Percentiles rank a stretch among this genome's conserved stretches.
phyloP scores from a whole-genome alignment of 2,113 vertebrate genomes.

The cattle (Bos taurus) region DNA sequence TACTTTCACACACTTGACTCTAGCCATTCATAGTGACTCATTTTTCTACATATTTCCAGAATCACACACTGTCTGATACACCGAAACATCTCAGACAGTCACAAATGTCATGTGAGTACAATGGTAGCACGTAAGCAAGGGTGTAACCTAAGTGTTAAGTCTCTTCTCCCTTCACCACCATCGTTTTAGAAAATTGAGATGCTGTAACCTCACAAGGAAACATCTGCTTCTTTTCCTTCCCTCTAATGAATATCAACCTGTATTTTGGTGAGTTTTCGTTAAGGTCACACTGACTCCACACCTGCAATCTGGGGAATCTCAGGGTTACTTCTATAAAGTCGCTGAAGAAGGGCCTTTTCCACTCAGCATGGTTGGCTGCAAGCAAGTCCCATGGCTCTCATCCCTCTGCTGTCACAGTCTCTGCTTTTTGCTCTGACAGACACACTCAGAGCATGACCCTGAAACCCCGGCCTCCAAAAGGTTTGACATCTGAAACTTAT shows the following conservation, averaged over 20 bases:
- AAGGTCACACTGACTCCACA: background rate
- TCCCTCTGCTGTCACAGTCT: background rate
- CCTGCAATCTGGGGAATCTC: background rate
- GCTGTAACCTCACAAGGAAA: background rate
- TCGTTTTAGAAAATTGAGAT: background rate
- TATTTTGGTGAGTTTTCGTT: background rate
- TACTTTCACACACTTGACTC: accelerated
- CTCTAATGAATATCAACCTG: background rate
- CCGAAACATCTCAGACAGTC: background rate
- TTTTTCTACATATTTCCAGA: background rate
- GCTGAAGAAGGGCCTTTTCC: background rate
- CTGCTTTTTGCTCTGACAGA: background rate
- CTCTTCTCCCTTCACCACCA: background rate
- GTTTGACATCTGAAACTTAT: background rate
- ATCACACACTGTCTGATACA: background rate
- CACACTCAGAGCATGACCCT: background rate
- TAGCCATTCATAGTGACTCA: background rate
- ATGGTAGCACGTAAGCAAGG: accelerated
- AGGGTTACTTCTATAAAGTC: too few relatives aligned
- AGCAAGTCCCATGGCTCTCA: too few relatives aligned
- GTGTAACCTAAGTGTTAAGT: too few relatives aligned
- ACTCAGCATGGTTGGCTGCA: background rate
- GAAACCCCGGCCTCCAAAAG: background rate
- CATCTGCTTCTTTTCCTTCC: background rate
- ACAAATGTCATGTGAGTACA: background rate